Percentiles rank a stretch among this genome's conserved stretches.
Conservation (phyloP, 2,113 vertebrate species). For the Cichladusa arquata region DNA sequence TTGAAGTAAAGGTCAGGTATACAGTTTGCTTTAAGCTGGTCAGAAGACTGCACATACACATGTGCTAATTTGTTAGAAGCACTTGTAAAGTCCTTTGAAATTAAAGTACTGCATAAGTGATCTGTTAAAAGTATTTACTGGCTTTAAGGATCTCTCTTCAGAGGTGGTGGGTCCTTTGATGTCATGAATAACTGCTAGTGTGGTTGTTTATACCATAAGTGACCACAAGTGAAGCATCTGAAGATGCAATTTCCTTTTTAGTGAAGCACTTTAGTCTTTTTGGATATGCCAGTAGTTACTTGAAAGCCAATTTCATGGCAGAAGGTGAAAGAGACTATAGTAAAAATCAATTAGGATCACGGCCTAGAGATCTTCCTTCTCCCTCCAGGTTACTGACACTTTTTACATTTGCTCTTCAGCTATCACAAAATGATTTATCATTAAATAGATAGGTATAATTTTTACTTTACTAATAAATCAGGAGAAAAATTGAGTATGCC, state of each 20-base stretch:
- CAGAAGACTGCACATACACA: not conserved
- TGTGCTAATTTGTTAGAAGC: not conserved
- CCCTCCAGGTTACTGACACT: not conserved
- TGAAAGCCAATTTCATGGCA: not conserved
- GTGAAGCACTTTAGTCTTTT: not conserved
- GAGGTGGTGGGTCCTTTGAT: not conserved
- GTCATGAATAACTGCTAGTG: not conserved
- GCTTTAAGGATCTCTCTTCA: not conserved
- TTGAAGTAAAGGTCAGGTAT: conserved; percentile 28
- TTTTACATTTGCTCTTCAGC: not conserved
- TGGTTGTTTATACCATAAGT: not conserved
- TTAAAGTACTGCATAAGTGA: not conserved
- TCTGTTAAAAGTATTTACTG: not conserved
- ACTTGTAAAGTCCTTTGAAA: not conserved
- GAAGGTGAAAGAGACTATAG: not conserved
- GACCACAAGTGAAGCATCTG: not conserved
- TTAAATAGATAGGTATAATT: not conserved
- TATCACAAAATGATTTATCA: not conserved
- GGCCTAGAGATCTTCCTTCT: not conserved
- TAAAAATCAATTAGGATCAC: not conserved
- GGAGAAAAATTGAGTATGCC: not conserved
- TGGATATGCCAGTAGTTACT: not conserved
- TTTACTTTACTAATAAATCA: not conserved
- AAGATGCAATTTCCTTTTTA: conserved; percentile 15
- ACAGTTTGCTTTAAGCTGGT: not conserved